Base-by-base conservation (phyloP, 2,888 invertebrate species). In the Tachina fera region DNA sequence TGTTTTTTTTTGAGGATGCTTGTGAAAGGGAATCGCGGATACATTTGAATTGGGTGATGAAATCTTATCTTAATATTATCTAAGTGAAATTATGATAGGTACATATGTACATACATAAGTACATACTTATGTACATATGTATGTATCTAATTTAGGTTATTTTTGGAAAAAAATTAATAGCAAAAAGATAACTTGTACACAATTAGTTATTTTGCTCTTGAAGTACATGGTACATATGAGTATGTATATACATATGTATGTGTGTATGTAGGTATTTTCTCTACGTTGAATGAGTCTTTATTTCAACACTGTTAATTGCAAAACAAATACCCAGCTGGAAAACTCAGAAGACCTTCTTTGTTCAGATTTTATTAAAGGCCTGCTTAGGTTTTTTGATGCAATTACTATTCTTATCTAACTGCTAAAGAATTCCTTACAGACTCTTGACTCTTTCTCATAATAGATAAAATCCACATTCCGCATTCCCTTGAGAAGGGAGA, bases 21-120 rank as follows among this genome's bases (percentile, higher is more conserved):
- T 45, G n/a, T 14, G 70, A 61, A 22, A 41, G 41, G 14, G 41
- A 60, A 39, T 31, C 6, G 10, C 1, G 60, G 68, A 60, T 19
- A 3, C 31, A 19, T 43, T 65, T 22, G 4, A 75, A 43, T 70
- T 53, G 51, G 71, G 65, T 83, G 83, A 83, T 71, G 77, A 56
- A 83, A 83, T 83, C 43, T 22, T 19, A 14, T 45, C 19, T 56
- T 16, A 39, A 10, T 14, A 16, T 58, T 56, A 5, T 56, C 16
- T 9, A 43, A 74, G 1, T 43, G 11, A 13, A 49, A 49, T 11
- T 49, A 16, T 51, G n/a, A 41, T 16, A 51, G n/a, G n/a, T n/a
- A n/a, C n/a, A n/a, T n/a, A n/a, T n/a, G 3, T 68, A 11, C 39
- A 16, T 22, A 3, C 14, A 8, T n/a, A 31, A 4, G 16, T 63